Evolutionary conservation across 2,797 vertebrate genomes (phyloP), one percentile per base, ranked within the genome.

Genomic region (Coregonus ussuriensis): DNA sequence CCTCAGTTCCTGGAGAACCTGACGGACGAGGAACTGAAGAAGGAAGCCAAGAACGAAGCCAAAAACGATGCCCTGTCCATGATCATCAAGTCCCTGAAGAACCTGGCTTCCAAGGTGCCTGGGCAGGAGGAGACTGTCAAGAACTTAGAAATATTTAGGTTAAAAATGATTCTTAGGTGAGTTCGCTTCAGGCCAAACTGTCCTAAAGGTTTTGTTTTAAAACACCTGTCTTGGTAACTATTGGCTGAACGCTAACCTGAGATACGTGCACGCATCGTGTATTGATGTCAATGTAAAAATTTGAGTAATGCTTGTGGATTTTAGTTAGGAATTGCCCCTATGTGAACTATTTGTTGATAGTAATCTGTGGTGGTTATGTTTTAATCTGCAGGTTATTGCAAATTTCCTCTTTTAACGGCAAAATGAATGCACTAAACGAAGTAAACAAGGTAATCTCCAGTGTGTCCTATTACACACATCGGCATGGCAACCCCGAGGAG

Each of bases 101-200:
- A 97, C 89, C 95, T 99, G 95, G 98, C 98, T 86, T 99, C 98
- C 85, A 96, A 97, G 85, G 97, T 99, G 90, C 98, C 98, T 80
- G 98, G 98, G 84, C 98, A 99, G 93, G 98, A 99, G 93, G 98
- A 99, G 95, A 99, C 98, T 2, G 98, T 99, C 93, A 99, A 99
- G 94, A 99, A 99, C 89, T 97, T 99, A 97, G 98, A 99, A 94
- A 99, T 99, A 95, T 99, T 99, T 98, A 98, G 98, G 86, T 97
- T 99, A 96, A 99, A 99, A 98, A 99, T 99, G 98, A 99, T 99
- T 94, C 98, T 99, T 97, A 99, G 98, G 98, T 98, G 92, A 97
- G 96, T 80, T 67, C 76, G 13, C 41, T 33, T 16, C 29, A 47
- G 41, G 11, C 41, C 41, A 47, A 47, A 47, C 41, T 53, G 71